Base-by-base conservation (phyloP, 2,113 vertebrate species). In the Cyphotilapia sp. region DNA sequence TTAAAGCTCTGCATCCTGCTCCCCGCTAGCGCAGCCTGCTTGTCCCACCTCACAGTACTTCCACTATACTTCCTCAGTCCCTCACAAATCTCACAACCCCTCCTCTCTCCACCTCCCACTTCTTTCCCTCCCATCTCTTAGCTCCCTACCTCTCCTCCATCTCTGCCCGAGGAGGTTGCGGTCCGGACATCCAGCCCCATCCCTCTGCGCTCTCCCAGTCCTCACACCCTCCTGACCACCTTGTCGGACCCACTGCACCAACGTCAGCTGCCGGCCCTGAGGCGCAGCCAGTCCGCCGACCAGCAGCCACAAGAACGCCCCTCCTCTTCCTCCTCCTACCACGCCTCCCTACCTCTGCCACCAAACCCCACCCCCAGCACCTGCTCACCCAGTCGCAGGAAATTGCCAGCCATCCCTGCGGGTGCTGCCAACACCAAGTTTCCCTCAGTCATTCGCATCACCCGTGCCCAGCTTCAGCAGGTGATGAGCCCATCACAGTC, bases 361-460 rank as follows among this genome's bases (percentile, higher is more conserved):
- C 95, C 93, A 69, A 83, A 90, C 90, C 94, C 92, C 4, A 45
- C 86, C 92, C 92, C 90, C 4, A 88, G 88, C 93, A 35, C 96
- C 86, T 92, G 96, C 80, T 94, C 86, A 85, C 94, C 97, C 96
- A 96, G 93, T 82, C 97, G 96, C 91, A 97, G 98, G 96, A 97
- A 98, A 94, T 97, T 98, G 92, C 98, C 98, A 87, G 95, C 97
- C 92, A 97, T 97, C 95, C 97, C 98, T 19, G 95, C 94, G 87
- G 97, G 97, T 42, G 97, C 94, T 24, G 96, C 96, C 96, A 97
- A 96, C 94, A 93, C 92, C 97, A 98, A 96, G 97, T 93, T 97
- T 59, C 98, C 98, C 97, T 97, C 98, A 93, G 96, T 98, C 96
- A 98, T 98, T 95, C 97, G 97, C 95, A 97, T 98, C 97, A 98